A percentile compares a stretch with the other conserved stretches of the same genome.
phyloP scores from a whole-genome alignment of 2,113 vertebrate genomes.

The Myotis lucifugus region DNA sequence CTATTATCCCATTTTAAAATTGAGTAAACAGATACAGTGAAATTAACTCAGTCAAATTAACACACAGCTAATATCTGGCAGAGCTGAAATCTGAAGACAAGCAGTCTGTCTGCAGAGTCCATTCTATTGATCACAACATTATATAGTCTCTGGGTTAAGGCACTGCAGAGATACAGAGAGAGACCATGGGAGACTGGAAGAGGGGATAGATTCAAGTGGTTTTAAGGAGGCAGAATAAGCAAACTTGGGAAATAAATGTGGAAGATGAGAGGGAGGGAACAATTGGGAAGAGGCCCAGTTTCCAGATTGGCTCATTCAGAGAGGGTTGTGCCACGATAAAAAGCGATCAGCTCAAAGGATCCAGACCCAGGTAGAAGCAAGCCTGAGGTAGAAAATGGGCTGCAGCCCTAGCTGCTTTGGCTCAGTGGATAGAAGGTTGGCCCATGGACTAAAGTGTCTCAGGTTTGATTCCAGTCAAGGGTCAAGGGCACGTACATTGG shows the following conservation, averaged over 20 bases:
- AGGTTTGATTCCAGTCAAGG: no score
- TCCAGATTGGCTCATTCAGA: neutral
- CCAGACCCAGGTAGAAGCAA: neutral
- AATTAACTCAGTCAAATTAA: conserved; percentile 30
- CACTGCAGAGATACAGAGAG: neutral
- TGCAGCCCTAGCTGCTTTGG: neutral
- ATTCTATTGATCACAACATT: neutral
- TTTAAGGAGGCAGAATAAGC: conserved; percentile 44
- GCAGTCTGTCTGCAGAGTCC: neutral
- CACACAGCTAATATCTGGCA: neutral
- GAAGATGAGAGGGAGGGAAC: neutral
- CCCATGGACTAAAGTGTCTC: no score
- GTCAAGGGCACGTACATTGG: no score
- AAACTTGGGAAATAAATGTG: neutral
- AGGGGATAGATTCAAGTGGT: neutral
- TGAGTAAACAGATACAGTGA: neutral
- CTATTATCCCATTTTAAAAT: conserved; percentile 33
- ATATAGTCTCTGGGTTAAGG: conserved; percentile 1
- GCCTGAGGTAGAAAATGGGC: neutral
- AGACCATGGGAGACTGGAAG: neutral
- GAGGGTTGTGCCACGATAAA: neutral
- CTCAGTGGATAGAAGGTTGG: no score
- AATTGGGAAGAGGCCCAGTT: neutral
- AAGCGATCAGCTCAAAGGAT: neutral
- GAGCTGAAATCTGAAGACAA: conserved; percentile 20